These are phyloP conservation scores for Orientallactaga bullata DNA, from an alignment of 2,113 vertebrate genomes.

Conservation along the genomic window DNA sequence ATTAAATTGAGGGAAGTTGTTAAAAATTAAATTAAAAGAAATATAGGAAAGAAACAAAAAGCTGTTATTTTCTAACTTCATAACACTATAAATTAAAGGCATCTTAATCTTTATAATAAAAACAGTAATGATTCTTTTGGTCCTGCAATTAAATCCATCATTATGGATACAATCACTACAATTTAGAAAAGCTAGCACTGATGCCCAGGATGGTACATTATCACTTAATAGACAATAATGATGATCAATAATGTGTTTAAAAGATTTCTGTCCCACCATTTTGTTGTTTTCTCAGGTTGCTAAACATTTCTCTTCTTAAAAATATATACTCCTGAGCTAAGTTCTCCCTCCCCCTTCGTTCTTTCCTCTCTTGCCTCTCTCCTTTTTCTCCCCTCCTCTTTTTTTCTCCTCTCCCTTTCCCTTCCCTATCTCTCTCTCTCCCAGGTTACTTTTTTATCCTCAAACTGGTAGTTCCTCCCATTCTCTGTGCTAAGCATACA, in stretches of 20 bases:
- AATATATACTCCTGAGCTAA: too few species aligned
- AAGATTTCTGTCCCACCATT: slow-evolving; percentile 93
- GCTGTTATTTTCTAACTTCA: slow-evolving; percentile 87
- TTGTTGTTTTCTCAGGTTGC: slow-evolving; percentile 96
- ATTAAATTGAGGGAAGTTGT: slow-evolving; percentile 86
- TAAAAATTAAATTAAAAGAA: slow-evolving; percentile 69
- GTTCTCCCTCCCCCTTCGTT: too few species aligned
- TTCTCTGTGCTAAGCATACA: slow-evolving; percentile 94
- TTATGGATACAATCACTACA: slow-evolving; percentile 87
- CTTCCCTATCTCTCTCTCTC: slow-evolving; percentile 80
- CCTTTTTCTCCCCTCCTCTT: too few species aligned
- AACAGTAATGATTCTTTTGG: slow-evolving; percentile 73
- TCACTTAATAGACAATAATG: slow-evolving; percentile 88
- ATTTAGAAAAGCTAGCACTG: slow-evolving; percentile 88
- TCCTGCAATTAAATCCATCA: slow-evolving; percentile 88
- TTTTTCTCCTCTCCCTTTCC: too few species aligned
- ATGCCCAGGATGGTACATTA: slow-evolving; percentile 90
- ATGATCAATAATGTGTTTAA: slow-evolving; percentile 87
- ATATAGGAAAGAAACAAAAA: slow-evolving; percentile 82
- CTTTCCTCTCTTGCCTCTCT: too few species aligned
- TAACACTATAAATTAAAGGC: slow-evolving; percentile 88
- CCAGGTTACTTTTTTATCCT: slow-evolving; percentile 93
- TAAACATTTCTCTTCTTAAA: slow-evolving; percentile 94
- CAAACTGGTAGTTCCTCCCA: slow-evolving; percentile 93
- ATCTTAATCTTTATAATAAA: slow-evolving; percentile 85